Percentiles rank a stretch among this genome's conserved stretches.
Conservation (phyloP, 2,888 invertebrate genomes). For the Linhomoeus sp. region DNA sequence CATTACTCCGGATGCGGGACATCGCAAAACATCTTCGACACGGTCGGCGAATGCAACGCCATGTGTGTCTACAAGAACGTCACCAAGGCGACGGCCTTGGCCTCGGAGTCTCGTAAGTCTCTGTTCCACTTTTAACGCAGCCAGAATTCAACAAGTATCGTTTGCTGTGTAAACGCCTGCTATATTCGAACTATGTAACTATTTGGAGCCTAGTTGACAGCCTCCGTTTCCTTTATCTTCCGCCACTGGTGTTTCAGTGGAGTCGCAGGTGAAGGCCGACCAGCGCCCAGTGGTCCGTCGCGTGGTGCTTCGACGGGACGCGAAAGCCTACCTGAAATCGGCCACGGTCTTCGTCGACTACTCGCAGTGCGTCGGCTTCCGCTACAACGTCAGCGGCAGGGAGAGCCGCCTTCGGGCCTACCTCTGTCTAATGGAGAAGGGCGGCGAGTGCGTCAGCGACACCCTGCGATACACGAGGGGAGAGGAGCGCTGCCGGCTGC, state of each 20-base stretch:
- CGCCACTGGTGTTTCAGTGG: too few relatives aligned
- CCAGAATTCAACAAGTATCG: too few relatives aligned
- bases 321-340: constrained; percentile 11
- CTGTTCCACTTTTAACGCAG: too few relatives aligned
- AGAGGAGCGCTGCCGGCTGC: constrained; percentile 5
- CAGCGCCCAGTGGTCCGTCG: background rate
- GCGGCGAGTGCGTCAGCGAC: background rate
- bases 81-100: background rate
- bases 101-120: background rate
- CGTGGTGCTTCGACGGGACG: background rate
- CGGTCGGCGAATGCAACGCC: background rate
- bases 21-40: constrained; percentile 15
- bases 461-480: constrained; percentile 3
- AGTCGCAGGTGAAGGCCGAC: background rate
- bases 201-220: too few relatives aligned
- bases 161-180: too few relatives aligned
- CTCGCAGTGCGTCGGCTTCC: constrained; percentile 17
- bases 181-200: too few relatives aligned
- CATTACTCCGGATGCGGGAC: constrained; percentile 24
- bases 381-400: constrained; percentile 8
- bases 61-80: background rate
- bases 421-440: background rate
- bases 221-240: too few relatives aligned
- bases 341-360: constrained; percentile 17
- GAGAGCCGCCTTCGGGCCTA: background rate